Conservation (phyloP, 1,140 invertebrate species). For the Caenorhabditis inopinata region DNA sequence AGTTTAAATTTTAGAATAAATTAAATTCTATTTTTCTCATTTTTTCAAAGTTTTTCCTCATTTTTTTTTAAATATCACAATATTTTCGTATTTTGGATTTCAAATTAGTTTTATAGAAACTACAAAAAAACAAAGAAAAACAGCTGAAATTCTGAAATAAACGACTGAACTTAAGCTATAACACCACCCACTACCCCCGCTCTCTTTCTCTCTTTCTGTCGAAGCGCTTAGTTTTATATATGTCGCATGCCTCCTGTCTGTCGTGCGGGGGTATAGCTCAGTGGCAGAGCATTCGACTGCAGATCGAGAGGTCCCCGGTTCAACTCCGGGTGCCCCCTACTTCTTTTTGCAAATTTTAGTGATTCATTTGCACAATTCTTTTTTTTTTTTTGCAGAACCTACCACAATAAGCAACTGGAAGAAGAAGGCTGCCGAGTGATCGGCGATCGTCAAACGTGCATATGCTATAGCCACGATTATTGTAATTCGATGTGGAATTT, state of each 20-base stretch:
- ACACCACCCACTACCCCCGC: not conserved
- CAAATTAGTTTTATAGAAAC: no score
- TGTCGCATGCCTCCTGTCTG: not conserved
- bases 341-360: not conserved
- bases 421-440: slow-evolving; percentile 24
- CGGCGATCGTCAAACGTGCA: slow-evolving; percentile 35
- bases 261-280: slow-evolving; percentile 67
- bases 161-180: no score
- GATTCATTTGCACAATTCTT: not conserved
- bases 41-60: no score
- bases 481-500: slow-evolving; percentile 31
- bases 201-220: not conserved
- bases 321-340: slow-evolving; percentile 66
- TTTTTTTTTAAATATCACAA: no score
- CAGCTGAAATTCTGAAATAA: no score
- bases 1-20: no score
- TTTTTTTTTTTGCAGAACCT: not conserved
- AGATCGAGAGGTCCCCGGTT: slow-evolving; percentile 70
- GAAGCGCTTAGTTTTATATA: no score
- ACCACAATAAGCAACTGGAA: slow-evolving; percentile 14
- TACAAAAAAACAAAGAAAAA: no score
- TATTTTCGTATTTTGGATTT: no score
- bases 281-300: slow-evolving; percentile 70
- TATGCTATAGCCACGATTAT: slow-evolving; percentile 36
- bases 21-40: no score